These are phyloP conservation scores for Lepus americanus DNA, from an alignment of 2,113 vertebrate species.

Conservation along the genomic window DNA sequence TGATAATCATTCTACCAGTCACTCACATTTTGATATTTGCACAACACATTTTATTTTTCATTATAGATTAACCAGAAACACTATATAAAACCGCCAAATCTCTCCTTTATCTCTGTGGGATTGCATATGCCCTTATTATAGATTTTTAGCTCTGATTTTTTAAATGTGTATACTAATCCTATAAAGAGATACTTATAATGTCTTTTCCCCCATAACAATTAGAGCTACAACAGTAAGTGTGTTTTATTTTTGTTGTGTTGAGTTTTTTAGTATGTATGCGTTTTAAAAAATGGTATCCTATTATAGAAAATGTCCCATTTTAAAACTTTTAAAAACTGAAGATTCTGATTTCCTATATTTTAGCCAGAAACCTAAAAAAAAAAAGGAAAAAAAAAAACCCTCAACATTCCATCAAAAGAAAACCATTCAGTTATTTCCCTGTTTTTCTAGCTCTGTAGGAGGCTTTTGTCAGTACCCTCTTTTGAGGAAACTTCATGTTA, in stretches of 20 bases:
- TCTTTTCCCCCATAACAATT: slow-evolving; percentile 61
- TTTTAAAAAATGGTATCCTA: slow-evolving; percentile 55
- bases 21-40: slow-evolving; percentile 21
- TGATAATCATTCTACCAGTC: background rate
- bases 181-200: slow-evolving; percentile 20
- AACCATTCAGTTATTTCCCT: slow-evolving; percentile 82
- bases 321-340: slow-evolving; percentile 77
- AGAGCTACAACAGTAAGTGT: slow-evolving; percentile 52
- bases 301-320: slow-evolving; percentile 58
- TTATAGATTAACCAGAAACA: slow-evolving; percentile 47
- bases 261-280: background rate
- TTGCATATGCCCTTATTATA: background rate
- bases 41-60: slow-evolving; percentile 30
- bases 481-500: slow-evolving; percentile 80
- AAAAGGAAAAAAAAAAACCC: background rate
- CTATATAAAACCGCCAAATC: slow-evolving; percentile 45
- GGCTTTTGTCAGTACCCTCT: background rate
- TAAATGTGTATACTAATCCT: slow-evolving; percentile 49
- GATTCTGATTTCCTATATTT: slow-evolving; percentile 82
- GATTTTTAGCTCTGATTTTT: slow-evolving; percentile 66
- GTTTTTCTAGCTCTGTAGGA: slow-evolving; percentile 79
- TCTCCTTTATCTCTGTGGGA: slow-evolving; percentile 36
- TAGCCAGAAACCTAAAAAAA: slow-evolving; percentile 80
- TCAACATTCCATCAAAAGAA: slow-evolving; percentile 79
- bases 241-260: background rate